Conservation (phyloP, 2,113 vertebrate species). For the Campylomormyrus tamandua region DNA sequence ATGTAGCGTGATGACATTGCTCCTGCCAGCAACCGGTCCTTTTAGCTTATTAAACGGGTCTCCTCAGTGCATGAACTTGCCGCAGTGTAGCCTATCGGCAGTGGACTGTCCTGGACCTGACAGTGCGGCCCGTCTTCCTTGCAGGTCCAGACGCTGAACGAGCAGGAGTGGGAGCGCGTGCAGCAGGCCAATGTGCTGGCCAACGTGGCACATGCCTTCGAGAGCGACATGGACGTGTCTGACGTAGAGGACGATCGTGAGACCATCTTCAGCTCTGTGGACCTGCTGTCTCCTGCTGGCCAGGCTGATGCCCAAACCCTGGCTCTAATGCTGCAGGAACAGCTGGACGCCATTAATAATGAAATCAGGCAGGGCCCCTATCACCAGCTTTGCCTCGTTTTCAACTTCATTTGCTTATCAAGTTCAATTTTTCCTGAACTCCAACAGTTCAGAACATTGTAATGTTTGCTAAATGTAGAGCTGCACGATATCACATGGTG, state of each 20-base stretch:
- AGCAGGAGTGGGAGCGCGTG: slow-evolving; percentile 96
- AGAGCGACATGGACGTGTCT: slow-evolving; percentile 84
- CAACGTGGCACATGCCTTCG: slow-evolving; percentile 90
- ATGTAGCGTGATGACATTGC: not conserved
- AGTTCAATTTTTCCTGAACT: not conserved
- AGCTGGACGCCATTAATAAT: slow-evolving; percentile 95
- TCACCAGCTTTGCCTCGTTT: not conserved
- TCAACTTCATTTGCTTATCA: not conserved
- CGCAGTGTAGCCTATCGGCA: not conserved
- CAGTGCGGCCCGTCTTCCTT: not conserved
- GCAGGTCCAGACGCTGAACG: slow-evolving; percentile 94
- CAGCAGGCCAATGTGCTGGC: slow-evolving; percentile 94
- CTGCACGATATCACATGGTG: not conserved
- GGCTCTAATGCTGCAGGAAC: slow-evolving; percentile 94
- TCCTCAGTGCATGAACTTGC: not conserved
- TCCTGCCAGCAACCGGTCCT: not conserved
- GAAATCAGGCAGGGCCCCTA: slow-evolving; percentile 75
- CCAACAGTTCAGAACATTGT: not conserved
- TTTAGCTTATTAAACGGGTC: not conserved
- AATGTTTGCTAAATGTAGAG: not conserved
- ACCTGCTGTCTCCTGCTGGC: slow-evolving; percentile 84
- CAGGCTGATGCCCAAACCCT: slow-evolving; percentile 94
- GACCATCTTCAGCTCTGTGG: slow-evolving; percentile 83
- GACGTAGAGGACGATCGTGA: slow-evolving; percentile 87
- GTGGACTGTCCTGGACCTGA: not conserved